Base-by-base conservation (phyloP, 53 echinoderm and acorn worm species). In the Zoroaster sp. region DNA sequence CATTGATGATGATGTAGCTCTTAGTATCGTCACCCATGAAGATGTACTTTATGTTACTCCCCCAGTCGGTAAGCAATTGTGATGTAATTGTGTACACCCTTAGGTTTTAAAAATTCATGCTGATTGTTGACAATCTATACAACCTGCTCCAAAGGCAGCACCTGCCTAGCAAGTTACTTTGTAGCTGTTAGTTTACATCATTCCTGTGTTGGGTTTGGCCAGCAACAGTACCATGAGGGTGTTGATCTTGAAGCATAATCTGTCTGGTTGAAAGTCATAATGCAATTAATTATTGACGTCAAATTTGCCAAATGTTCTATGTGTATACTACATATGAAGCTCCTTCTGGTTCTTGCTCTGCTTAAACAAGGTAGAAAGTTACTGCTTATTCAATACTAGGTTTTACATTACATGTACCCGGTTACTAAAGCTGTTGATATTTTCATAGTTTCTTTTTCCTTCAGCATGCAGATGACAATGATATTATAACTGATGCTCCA, bases 1-100 rank as follows among this genome's bases (percentile, higher is more conserved):
- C 40, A 74, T 74, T 13, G 74, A 74, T 23, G 74, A 74, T 74
- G 44, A 74, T 40, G 17, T 74, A 10, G 74, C 74, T 37, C 39
- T 74, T 36, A 43, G 38, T 39, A 25, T 74, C 20, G 39, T 74
- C 34, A 68, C 30, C 74, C 35, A 18, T 40, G 43, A 39, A 37
- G 74, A 74, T 74, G 23, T 74, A 36, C 35, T 74, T 37, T 74
- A 74, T 39, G 38, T 74, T 2, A 39, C 38, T n/a, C 74, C 68
- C n/a, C 18, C 51, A 51, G 18, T 51, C n/a, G 51, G 17, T 51
- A 51, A 51, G 51, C 51, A 51, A n/a, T n/a, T 51, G 51, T 51
- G n/a, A 51, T 51, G 51, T 4, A 18, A 51, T 51, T 51, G 51
- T 3, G 18, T 51, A 51, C 51, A 51, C 51, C n/a, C n/a, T 51